Evolutionary conservation across 35 echinoderm and acorn worm species (phyloP), one percentile per base, ranked within the genome.

Genomic region (Stichopus chloronotus): DNA sequence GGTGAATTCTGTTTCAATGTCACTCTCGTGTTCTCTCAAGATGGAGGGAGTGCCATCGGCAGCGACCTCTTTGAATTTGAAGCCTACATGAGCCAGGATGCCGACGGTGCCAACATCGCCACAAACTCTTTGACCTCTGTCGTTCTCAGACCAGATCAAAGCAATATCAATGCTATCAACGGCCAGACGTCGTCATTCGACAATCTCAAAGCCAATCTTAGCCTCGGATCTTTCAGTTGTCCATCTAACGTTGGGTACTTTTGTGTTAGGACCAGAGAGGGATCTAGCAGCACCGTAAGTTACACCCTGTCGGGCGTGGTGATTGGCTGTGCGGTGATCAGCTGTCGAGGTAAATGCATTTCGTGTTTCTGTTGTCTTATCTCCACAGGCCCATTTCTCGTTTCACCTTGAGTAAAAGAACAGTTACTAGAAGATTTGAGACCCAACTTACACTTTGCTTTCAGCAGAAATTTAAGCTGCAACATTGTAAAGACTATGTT

Each of bases 51-150:
- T 14, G 90, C 24, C 9, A 56, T 65, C 17, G 90, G 90, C 52
- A 17, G 43, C 7, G n/a, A 77, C 52, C 20, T 91, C 52, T 58
- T 53, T 43, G 71, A 58, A 25, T 57, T 91, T 24, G 58, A 17
- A 14, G 76, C 90, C 58, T 91, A 57, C 90, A 91, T 91, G 69
- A 91, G 76, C 52, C 54, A 57, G 7, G 22, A 21, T 91, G 69
- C 52, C 2, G 20, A 91, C 56, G 90, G 72, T 14, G 56, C 4
- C n/a, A 4, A 8, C 7, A 52, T 54, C 69, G 76, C 22, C 5
- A 5, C 12, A 24, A 7, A 14, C 12, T 91, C 90, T 5, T 55
- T 8, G 19, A 53, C 17, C 7, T 12, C 11, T 5, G 24, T 91
- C 69, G 0, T 10, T 13, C 19, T 89, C 6, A 57, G 68, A 21